phyloP scores from a whole-genome alignment of 2,113 vertebrate species.

The Leucopsar rothschildi region DNA sequence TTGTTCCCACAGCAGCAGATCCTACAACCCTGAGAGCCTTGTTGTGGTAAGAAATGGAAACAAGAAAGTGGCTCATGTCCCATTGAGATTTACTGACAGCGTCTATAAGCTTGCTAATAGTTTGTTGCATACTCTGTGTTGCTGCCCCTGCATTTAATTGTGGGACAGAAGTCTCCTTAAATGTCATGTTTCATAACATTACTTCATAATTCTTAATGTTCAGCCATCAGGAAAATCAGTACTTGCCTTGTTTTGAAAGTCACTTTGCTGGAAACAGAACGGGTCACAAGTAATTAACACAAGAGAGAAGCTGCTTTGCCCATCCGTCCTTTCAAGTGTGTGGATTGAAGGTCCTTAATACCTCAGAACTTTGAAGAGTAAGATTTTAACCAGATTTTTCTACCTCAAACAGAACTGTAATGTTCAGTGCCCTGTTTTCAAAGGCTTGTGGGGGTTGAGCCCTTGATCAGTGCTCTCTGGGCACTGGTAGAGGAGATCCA shows the following conservation, averaged over 20 bases:
- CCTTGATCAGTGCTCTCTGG: neutral
- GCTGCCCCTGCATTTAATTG: neutral
- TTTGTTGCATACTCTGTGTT: neutral
- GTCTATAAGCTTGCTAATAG: neutral
- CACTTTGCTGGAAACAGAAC: neutral
- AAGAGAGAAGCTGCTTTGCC: neutral
- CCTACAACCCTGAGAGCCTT: neutral
- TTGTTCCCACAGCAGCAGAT: neutral
- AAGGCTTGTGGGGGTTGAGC: neutral
- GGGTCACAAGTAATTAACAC: neutral
- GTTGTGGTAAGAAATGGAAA: neutral
- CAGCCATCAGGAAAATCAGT: constrained; percentile 18
- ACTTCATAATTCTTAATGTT: constrained; percentile 7
- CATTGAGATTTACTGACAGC: neutral
- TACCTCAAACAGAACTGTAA: neutral
- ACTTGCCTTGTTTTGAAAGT: constrained; percentile 22
- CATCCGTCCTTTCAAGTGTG: neutral
- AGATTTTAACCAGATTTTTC: neutral
- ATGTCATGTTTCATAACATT: neutral
- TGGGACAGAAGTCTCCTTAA: neutral
- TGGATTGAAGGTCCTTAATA: neutral
- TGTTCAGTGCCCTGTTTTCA: neutral
- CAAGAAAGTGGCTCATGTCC: neutral
- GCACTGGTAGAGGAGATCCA: neutral
- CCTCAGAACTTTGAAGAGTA: neutral